Evolutionary conservation across 1,140 invertebrate species (phyloP), one percentile per base, ranked within the genome.

Genomic region (Meteorus sp.): DNA sequence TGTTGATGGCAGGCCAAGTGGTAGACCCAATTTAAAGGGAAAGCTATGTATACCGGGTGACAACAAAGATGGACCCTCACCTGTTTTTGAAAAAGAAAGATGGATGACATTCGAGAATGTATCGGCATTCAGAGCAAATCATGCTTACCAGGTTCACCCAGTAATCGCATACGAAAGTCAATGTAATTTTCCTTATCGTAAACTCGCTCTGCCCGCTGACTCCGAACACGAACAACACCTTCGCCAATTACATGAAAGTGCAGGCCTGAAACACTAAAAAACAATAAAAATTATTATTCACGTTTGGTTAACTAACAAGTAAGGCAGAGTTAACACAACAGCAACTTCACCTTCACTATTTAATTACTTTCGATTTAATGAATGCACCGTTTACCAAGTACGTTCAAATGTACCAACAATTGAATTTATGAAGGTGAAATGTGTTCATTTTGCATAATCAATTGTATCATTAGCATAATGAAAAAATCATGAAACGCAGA

Each of bases 11-110:
- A 97, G 75, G 4, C 93, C 94, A 50, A 94, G 81, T 0, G 94
- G 94, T 22, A 97, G 78, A 2, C 94, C 94, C 35, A 97, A 75
- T 78, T 96, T 96, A 75, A 96, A 97, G 15, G 94, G 94, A 78
- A 96, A 97, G 75, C 93, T 95, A 78, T 97, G 94, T 64, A 96
- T 95, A 17, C 94, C 94, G 0, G 94, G 92, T 8, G 93, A 95
- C n/a, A 97, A 76, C 13, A 94, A 76, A 41, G 92, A 89, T 37
- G 91, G 86, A 8, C 89, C 88, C 74, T 92, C 88, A 68, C 89
- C 90, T 87, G 76, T 19, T 54, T 44, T 4, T 22, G 22, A 23
- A 27, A 6, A 48, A 17, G 15, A 1, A 5, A 37, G 1, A 13
- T 43, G 19, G 9, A 7, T 19, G 0, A 22, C 2, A 20, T 1